Percentiles rank a stretch among this genome's conserved stretches.
Conservation (phyloP, 2,888 invertebrate genomes). For the Nephrotoma appendiculata region DNA sequence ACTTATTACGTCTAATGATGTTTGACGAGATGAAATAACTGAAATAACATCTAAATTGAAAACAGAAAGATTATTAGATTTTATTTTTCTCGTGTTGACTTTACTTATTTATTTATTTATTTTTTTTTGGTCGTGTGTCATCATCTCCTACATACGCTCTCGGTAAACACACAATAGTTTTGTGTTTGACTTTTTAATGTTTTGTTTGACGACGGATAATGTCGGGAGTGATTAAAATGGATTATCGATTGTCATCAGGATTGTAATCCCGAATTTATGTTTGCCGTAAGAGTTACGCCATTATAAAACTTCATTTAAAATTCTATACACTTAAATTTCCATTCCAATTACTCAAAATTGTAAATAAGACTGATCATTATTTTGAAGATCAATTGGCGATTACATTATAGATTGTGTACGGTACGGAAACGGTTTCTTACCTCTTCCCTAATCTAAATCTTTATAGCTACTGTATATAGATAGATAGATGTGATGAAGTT, state of each 20-base stretch:
- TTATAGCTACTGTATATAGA: background rate
- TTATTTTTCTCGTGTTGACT: background rate
- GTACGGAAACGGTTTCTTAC: background rate
- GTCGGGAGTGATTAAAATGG: background rate
- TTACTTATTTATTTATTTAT: background rate
- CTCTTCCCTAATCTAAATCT: background rate
- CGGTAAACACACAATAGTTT: background rate
- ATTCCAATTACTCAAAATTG: background rate
- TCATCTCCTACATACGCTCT: background rate
- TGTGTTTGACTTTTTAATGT: background rate
- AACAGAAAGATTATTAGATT: background rate
- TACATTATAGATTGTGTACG: background rate
- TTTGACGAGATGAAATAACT: background rate
- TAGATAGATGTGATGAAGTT: background rate
- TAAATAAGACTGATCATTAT: background rate
- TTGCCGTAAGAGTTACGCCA: too few species aligned
- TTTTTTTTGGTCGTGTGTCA: background rate
- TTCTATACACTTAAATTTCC: background rate
- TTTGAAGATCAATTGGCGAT: background rate
- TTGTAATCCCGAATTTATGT: background rate
- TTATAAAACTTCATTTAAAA: background rate
- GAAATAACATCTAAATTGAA: background rate
- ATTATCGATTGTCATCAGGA: background rate
- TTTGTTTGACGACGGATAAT: background rate
- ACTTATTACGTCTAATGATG: background rate